Evolutionary conservation across 1,140 invertebrate species (phyloP).

Genomic region (Bathynomus jamesi): DNA sequence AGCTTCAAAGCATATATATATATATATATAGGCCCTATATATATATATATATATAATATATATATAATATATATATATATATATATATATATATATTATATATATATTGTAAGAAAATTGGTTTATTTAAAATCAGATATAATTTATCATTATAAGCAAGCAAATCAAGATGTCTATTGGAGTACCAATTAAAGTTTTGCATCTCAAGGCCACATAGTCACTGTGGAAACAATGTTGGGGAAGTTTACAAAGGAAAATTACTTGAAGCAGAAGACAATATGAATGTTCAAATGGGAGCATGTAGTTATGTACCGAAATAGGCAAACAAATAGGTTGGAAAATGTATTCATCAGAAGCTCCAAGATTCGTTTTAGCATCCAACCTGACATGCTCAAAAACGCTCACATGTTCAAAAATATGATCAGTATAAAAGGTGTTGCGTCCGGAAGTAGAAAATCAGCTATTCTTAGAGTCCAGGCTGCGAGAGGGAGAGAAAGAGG

Average conservation of each 20-base stretch:
- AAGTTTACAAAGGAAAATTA: conserved; percentile 95
- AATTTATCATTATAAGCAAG: no score
- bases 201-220: conserved; percentile 97
- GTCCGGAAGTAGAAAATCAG: conserved; percentile 83
- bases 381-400: conserved; percentile 97
- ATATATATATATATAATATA: no score
- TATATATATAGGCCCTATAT: no score
- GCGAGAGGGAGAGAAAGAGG: no score
- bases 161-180: conserved; percentile 64
- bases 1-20: no score
- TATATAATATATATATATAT: no score
- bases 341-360: conserved; percentile 96
- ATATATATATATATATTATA: no score
- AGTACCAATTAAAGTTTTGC: conserved; percentile 97
- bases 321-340: conserved; percentile 83
- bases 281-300: conserved; percentile 60
- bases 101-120: no score
- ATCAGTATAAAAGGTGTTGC: conserved; percentile 41
- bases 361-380: conserved; percentile 98
- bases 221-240: conserved; percentile 96
- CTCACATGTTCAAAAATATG: conserved; percentile 98
- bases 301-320: conserved; percentile 67
- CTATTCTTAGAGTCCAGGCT: conserved; percentile 94
- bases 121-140: no score
- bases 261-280: conserved; percentile 99